A percentile compares a stretch with the other conserved stretches of the same genome.
Conservation (phyloP, 2,888 invertebrate genomes). For the Nasonovia ribisnigri region DNA sequence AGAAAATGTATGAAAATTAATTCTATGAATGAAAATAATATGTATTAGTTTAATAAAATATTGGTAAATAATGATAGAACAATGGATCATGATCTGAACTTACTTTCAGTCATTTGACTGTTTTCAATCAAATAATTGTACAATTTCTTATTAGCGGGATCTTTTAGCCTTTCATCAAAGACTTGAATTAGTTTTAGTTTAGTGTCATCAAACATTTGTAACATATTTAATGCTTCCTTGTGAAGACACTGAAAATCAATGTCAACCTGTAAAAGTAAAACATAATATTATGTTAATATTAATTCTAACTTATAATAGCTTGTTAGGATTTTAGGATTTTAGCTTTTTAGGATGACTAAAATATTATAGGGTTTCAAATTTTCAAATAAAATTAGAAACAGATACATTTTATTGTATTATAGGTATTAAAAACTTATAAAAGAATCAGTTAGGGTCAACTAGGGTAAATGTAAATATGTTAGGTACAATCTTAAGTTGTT, state of each 20-base stretch:
- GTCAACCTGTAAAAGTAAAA: neutral
- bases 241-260: conserved; percentile 8
- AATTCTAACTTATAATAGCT: no score
- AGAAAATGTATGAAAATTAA: neutral
- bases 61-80: neutral
- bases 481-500: no score
- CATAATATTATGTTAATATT: neutral
- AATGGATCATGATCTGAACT: neutral
- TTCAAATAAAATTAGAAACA: no score
- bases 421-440: no score
- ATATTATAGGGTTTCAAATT: no score
- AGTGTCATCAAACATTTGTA: neutral
- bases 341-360: no score
- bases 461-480: no score
- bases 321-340: no score
- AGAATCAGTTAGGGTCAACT: no score
- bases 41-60: neutral
- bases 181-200: neutral
- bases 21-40: neutral
- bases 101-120: conserved; percentile 14
- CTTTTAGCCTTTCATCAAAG: neutral
- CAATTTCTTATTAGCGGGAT: neutral
- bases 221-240: neutral
- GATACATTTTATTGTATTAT: no score
- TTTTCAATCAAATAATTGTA: neutral